Evolutionary conservation across 2,797 vertebrate genomes (phyloP).

Genomic region (Uromys caudimaculatus): DNA sequence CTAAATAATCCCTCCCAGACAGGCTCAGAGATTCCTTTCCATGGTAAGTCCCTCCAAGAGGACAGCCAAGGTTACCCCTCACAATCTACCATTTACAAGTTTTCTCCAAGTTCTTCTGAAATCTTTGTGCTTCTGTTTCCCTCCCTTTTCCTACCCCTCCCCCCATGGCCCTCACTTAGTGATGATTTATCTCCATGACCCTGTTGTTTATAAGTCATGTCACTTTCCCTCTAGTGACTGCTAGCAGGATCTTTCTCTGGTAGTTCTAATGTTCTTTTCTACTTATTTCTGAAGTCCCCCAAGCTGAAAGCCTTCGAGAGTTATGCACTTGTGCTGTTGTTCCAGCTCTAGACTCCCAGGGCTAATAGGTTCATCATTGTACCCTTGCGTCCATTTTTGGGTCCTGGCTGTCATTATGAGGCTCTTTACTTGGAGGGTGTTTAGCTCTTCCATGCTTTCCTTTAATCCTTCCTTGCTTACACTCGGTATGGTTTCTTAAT

Average conservation of each 20-base stretch:
- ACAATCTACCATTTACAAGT: neutral
- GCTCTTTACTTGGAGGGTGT: neutral
- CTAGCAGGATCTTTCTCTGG: neutral
- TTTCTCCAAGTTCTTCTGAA: neutral
- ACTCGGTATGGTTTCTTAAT: neutral
- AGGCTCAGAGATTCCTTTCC: neutral
- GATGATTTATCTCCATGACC: neutral
- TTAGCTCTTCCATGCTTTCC: neutral
- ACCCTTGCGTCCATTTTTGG: neutral
- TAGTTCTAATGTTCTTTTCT: slow-evolving; percentile 33
- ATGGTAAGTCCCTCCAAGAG: neutral
- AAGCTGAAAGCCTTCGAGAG: neutral
- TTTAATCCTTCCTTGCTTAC: slow-evolving; percentile 30
- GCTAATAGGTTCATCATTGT: neutral
- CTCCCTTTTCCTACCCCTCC: neutral
- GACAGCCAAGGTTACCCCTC: neutral
- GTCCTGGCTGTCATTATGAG: neutral
- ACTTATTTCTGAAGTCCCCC: neutral
- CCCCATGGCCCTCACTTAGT: neutral
- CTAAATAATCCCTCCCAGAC: neutral
- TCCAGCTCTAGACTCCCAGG: neutral
- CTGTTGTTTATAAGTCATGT: neutral
- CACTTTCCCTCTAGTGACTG: slow-evolving; percentile 22
- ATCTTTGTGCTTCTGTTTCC: slow-evolving; percentile 32
- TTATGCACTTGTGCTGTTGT: neutral